These are phyloP conservation scores for Agrotis ipsilon DNA, from an alignment of 2,888 invertebrate species.

Conservation along the genomic window DNA sequence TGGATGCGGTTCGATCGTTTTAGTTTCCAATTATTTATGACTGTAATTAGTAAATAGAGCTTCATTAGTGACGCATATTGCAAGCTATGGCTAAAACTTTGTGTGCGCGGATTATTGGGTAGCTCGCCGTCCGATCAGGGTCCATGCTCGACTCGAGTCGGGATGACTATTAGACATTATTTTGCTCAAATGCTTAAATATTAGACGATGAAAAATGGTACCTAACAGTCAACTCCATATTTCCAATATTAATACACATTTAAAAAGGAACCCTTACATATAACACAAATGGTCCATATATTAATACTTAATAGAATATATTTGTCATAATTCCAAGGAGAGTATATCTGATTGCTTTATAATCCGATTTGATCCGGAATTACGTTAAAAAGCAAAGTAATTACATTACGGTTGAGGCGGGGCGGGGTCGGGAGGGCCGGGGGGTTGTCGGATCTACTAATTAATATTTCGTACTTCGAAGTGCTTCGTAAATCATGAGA, in stretches of 20 bases:
- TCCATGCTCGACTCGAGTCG: too few species aligned
- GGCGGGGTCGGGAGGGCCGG: constrained; percentile 4
- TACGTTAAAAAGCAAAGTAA: constrained; percentile 54
- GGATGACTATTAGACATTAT: background rate
- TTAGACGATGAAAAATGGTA: background rate
- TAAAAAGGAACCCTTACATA: constrained; percentile 10
- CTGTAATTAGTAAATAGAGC: constrained; percentile 2
- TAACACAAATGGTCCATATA: constrained; percentile 1
- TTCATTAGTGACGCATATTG: background rate
- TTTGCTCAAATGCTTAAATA: too few species aligned
- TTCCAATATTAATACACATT: background rate
- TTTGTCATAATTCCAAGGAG: constrained; percentile 12
- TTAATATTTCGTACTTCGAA: constrained; percentile 58
- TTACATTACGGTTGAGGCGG: constrained; percentile 38
- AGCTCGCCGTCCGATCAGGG: too few species aligned
- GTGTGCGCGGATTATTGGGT: too few species aligned
- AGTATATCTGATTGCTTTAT: constrained; percentile 48
- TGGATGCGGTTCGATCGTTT: constrained; percentile 38
- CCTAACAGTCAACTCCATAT: background rate
- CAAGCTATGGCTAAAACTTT: background rate
- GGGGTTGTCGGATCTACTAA: constrained; percentile 41
- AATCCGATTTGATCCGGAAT: constrained; percentile 56
- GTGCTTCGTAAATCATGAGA: constrained; percentile 53
- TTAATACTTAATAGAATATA: constrained; percentile 20
- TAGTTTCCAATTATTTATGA: constrained; percentile 43